phyloP scores from a whole-genome alignment of 1,140 invertebrate genomes.

The Diuraphis noxia region DNA sequence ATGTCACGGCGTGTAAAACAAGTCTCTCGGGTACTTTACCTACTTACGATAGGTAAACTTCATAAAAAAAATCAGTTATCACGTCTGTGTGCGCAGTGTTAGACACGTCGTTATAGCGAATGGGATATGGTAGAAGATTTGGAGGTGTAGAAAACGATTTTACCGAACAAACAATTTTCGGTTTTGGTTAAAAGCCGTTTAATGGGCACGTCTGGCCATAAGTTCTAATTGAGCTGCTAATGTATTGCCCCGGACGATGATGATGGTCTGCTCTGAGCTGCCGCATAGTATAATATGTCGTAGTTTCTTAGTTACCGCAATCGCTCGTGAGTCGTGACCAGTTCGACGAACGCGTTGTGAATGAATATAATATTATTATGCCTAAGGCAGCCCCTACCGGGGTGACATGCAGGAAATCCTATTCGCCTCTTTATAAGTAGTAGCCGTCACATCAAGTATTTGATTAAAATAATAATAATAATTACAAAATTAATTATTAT shows the following conservation, averaged over 20 bases:
- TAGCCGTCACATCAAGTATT: not conserved
- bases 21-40: not conserved
- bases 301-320: not conserved
- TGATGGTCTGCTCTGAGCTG: not conserved
- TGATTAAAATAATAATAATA: not conserved
- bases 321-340: not conserved
- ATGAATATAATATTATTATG: not conserved
- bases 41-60: not conserved
- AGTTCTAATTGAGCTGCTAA: conserved; percentile 33
- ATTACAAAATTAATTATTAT: not conserved
- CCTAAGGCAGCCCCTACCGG: not conserved
- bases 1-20: not conserved
- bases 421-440: not conserved
- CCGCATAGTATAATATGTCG: not conserved
- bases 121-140: not conserved
- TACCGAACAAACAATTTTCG: conserved; percentile 33
- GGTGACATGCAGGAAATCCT: not conserved
- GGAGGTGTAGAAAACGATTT: not conserved
- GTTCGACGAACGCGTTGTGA: not conserved
- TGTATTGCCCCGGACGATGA: not conserved
- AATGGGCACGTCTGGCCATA: conserved; percentile 13
- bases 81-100: not conserved
- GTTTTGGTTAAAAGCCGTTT: conserved; percentile 31
- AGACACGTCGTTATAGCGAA: not conserved
- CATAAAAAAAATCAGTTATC: not conserved